phyloP scores from a whole-genome alignment of 2,113 vertebrate genomes.

The Zosterops hypoxanthus region DNA sequence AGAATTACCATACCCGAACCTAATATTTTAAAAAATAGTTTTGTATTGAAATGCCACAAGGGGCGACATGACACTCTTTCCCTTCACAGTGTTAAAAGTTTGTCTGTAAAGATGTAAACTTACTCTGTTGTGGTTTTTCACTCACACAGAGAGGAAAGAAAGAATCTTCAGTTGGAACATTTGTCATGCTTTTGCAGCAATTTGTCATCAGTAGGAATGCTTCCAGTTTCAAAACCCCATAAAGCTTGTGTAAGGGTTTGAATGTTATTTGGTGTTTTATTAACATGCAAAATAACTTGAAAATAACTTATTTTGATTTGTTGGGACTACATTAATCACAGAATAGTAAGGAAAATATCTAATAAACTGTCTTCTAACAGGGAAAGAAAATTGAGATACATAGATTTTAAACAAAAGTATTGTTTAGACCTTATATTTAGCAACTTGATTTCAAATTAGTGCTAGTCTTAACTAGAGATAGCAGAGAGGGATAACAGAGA shows the following conservation, averaged over 20 bases:
- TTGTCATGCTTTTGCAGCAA: neutral
- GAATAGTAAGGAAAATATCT: neutral
- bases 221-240: neutral
- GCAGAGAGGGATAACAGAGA: neutral
- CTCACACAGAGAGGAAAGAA: neutral
- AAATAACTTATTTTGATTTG: neutral
- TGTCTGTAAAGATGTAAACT: neutral
- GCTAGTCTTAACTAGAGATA: neutral
- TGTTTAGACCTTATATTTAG: neutral
- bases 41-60: accelerated
- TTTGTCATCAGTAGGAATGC: neutral
- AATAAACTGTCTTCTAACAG: neutral
- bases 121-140: neutral
- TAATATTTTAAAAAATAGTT: neutral
- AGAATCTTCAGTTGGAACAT: neutral
- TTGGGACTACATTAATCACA: neutral
- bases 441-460: neutral
- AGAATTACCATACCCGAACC: neutral
- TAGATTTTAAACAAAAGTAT: neutral
- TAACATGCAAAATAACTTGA: neutral
- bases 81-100: neutral
- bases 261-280: neutral
- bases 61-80: neutral
- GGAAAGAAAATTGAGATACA: neutral
- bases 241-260: neutral